These are phyloP conservation scores for Cyaniris semiargus DNA, from an alignment of 2,888 invertebrate species.

Conservation along the genomic window DNA sequence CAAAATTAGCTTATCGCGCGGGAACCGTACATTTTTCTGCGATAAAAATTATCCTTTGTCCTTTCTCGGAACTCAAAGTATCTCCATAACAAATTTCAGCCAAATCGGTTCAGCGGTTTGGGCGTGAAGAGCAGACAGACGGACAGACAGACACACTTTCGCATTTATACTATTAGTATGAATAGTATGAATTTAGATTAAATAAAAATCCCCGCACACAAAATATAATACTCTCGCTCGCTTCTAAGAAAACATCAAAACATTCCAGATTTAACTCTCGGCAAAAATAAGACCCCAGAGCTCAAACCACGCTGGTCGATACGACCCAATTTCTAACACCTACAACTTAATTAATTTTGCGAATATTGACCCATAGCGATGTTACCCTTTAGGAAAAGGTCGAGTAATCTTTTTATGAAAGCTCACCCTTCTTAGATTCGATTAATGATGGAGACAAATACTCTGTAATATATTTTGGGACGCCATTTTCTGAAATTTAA, in stretches of 20 bases:
- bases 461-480: background rate
- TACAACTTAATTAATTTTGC: constrained; percentile 13
- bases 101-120: too few relatives aligned
- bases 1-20: too few relatives aligned
- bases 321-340: constrained; percentile 19
- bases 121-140: too few relatives aligned
- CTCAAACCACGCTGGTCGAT: background rate
- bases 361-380: constrained; percentile 2
- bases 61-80: too few relatives aligned
- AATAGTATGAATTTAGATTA: too few relatives aligned
- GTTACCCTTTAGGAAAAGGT: constrained; percentile 1
- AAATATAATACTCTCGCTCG: too few relatives aligned
- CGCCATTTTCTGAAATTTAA: constrained; percentile 8
- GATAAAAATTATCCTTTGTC: too few relatives aligned
- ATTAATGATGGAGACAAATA: constrained; percentile 14
- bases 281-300: background rate
- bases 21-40: too few relatives aligned
- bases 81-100: too few relatives aligned
- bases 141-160: too few relatives aligned
- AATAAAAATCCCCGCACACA: too few relatives aligned
- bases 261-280: background rate
- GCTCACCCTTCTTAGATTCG: constrained; percentile 2
- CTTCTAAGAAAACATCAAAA: background rate
- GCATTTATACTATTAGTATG: too few relatives aligned
- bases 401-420: background rate